A percentile compares a stretch with the other conserved stretches of the same genome.
Evolutionary conservation across 1,140 invertebrate species (phyloP).

Genomic region (Heliconius hermathena): DNA sequence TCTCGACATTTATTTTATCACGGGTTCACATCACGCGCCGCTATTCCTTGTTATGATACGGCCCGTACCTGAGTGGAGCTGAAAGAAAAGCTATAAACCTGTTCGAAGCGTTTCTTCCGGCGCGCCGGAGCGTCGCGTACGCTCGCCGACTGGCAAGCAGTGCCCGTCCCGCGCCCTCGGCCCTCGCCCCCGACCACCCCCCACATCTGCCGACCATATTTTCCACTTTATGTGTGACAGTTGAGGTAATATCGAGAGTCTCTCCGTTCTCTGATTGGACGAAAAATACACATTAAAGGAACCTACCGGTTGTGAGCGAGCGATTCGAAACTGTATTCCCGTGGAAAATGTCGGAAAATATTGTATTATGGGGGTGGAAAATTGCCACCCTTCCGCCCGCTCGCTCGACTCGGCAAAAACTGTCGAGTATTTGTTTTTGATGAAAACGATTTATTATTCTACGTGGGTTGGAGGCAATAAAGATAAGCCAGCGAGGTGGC

Average conservation of each 20-base stretch:
- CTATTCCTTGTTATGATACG: conserved; percentile 82
- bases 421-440: conserved; percentile 82
- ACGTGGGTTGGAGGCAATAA: conserved; percentile 82
- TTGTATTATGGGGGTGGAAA: conserved; percentile 82
- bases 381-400: conserved; percentile 77
- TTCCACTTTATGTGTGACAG: conserved; percentile 84
- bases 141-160: conserved; percentile 76
- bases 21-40: conserved; percentile 81
- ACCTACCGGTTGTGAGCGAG: conserved; percentile 76
- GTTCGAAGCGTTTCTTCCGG: conserved; percentile 77
- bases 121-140: conserved; percentile 78
- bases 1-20: conserved; percentile 82
- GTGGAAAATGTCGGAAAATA: conserved; percentile 81
- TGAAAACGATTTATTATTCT: conserved; percentile 83
- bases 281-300: conserved; percentile 83
- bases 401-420: conserved; percentile 81
- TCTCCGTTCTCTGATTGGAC: conserved; percentile 82
- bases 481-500: conserved; percentile 81
- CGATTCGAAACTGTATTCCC: conserved; percentile 80
- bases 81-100: conserved; percentile 83
- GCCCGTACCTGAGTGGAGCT: conserved; percentile 81
- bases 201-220: conserved; percentile 82
- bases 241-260: conserved; percentile 83
- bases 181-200: conserved; percentile 49
- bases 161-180: conserved; percentile 43